phyloP scores from a whole-genome alignment of 2,797 vertebrate genomes.

The Sparus aurata region DNA sequence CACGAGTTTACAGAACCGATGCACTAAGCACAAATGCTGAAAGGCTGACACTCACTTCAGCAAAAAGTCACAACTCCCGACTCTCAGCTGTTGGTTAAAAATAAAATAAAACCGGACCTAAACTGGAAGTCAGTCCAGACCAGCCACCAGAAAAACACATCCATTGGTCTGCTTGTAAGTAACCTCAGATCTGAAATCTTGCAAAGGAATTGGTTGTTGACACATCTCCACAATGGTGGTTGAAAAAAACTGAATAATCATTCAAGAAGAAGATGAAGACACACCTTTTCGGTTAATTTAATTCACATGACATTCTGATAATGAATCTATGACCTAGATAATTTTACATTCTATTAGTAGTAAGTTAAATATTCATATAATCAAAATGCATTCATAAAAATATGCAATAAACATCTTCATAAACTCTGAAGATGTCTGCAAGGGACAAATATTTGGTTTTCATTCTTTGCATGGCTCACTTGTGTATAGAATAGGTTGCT shows the following conservation, averaged over 20 bases:
- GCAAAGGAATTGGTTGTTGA: background rate
- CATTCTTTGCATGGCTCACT: background rate
- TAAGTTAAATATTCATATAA: background rate
- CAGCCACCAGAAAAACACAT: constrained; percentile 6
- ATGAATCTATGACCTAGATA: background rate
- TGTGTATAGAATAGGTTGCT: background rate
- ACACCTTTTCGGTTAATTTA: background rate
- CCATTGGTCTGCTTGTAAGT: background rate
- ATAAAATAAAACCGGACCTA: background rate
- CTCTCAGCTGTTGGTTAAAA: background rate
- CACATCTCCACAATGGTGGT: background rate
- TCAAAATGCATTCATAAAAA: background rate
- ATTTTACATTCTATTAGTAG: background rate
- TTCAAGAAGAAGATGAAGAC: background rate
- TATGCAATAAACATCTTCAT: background rate
- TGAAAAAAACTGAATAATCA: background rate
- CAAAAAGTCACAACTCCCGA: background rate
- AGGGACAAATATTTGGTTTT: background rate
- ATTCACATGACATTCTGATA: background rate
- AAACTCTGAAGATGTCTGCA: background rate
- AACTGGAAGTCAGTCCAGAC: background rate
- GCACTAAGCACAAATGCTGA: background rate
- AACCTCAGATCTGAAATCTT: background rate
- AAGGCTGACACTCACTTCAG: background rate
- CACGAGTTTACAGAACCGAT: constrained; percentile 17